These are phyloP conservation scores for Hippotragus niger DNA, from an alignment of 2,113 vertebrate species.

Conservation along the genomic window DNA sequence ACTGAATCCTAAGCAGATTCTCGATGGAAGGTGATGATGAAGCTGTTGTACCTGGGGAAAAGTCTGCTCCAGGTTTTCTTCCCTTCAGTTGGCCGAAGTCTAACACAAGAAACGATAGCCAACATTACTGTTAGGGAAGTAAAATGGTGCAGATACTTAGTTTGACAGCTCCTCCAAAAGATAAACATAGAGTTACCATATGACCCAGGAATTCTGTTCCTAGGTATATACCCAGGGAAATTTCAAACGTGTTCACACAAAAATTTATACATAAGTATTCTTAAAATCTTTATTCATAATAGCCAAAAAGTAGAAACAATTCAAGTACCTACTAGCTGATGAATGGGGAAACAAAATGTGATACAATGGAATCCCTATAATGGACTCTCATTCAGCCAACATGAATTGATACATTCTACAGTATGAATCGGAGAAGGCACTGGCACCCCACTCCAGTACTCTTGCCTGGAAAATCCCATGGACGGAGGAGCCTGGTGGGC, in stretches of 20 bases:
- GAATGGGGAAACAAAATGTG: neutral
- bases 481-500: too few relatives aligned
- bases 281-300: neutral
- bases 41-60: neutral
- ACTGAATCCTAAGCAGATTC: neutral
- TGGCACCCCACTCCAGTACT: too few relatives aligned
- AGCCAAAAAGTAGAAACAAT: constrained; percentile 1
- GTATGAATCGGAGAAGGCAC: neutral
- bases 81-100: accelerated
- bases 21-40: neutral
- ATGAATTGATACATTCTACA: neutral
- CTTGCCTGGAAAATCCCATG: too few relatives aligned
- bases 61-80: neutral
- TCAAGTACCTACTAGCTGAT: neutral
- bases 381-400: neutral
- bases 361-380: neutral
- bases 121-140: neutral
- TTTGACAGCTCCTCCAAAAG: neutral
- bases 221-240: neutral
- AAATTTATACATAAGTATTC: neutral
- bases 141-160: neutral
- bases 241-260: neutral
- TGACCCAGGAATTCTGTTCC: neutral
- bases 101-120: neutral
- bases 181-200: neutral